phyloP scores from a whole-genome alignment of 2,113 vertebrate species.

The Clarias gariepinus region DNA sequence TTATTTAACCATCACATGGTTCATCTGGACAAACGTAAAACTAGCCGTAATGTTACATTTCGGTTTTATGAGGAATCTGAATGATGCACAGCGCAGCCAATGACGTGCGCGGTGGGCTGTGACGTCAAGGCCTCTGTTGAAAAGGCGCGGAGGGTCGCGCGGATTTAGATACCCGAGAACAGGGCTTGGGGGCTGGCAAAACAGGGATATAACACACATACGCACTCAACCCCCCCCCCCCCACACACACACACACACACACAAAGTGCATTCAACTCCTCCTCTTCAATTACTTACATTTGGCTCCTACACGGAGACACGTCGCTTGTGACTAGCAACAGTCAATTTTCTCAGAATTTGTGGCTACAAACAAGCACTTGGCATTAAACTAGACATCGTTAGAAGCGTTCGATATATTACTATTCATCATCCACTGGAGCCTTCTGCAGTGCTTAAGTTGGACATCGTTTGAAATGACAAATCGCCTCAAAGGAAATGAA shows the following conservation, averaged over 20 bases:
- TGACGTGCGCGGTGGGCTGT: conserved; percentile 79
- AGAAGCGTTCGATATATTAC: neutral
- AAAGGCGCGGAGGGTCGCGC: conserved; percentile 89
- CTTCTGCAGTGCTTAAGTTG: conserved; percentile 32
- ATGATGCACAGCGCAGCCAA: conserved; percentile 80
- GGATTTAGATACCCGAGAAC: conserved; percentile 80
- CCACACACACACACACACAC: too few relatives aligned
- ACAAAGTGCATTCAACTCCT: conserved; percentile 74
- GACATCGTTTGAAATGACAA: conserved; percentile 48
- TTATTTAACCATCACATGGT: conserved; percentile 29
- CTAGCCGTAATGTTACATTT: conserved; percentile 7
- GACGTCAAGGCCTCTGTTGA: conserved; percentile 91
- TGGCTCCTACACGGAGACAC: conserved; percentile 62
- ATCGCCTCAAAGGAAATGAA: conserved; percentile 49
- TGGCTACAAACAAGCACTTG: neutral
- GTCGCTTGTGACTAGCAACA: conserved; percentile 58
- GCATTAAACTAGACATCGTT: neutral
- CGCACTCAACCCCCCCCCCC: too few relatives aligned
- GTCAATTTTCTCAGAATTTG: conserved; percentile 41
- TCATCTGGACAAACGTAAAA: conserved; percentile 43
- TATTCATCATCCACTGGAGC: neutral
- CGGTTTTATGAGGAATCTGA: conserved; percentile 68
- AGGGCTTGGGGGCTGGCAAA: conserved; percentile 68
- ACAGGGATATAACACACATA: conserved; percentile 62
- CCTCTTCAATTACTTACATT: conserved; percentile 75